These are phyloP conservation scores for Mormyrops attenuatus DNA, from an alignment of 2,797 vertebrate species.

Conservation along the genomic window DNA sequence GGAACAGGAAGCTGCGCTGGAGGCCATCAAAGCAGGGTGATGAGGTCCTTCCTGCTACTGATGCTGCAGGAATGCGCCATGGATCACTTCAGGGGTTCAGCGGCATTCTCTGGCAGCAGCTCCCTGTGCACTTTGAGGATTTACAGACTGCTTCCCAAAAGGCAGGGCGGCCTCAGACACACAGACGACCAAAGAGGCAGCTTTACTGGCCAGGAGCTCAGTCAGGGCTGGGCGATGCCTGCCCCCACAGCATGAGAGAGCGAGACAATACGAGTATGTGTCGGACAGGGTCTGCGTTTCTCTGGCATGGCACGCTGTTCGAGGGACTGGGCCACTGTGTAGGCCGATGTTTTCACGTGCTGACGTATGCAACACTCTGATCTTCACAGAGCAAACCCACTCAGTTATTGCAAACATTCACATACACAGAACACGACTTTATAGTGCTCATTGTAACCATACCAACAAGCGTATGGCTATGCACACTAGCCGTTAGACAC, in stretches of 20 bases:
- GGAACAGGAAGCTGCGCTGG: not conserved
- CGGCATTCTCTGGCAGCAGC: slow-evolving; percentile 58
- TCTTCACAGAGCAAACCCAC: not conserved
- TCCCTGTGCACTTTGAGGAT: slow-evolving; percentile 61
- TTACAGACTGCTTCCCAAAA: slow-evolving; percentile 46
- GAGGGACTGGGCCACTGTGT: not conserved
- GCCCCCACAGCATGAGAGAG: not conserved
- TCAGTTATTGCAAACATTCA: not conserved
- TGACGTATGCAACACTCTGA: not conserved
- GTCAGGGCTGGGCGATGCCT: not conserved
- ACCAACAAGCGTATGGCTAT: not conserved
- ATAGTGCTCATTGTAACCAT: not conserved
- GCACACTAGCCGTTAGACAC: not conserved
- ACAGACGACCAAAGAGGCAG: slow-evolving; percentile 14
- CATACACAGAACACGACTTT: not conserved
- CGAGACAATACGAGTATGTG: not conserved
- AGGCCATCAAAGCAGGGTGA: not conserved
- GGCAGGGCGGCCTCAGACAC: slow-evolving; percentile 44
- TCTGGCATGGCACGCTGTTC: not conserved
- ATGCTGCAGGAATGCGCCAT: slow-evolving; percentile 69
- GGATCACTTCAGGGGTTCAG: slow-evolving; percentile 70
- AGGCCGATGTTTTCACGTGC: not conserved
- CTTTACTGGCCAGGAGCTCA: not conserved
- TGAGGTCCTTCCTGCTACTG: slow-evolving; percentile 51
- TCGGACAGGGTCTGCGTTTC: not conserved